phyloP scores from a whole-genome alignment of 1,140 invertebrate genomes.

The Grapholita molesta region DNA sequence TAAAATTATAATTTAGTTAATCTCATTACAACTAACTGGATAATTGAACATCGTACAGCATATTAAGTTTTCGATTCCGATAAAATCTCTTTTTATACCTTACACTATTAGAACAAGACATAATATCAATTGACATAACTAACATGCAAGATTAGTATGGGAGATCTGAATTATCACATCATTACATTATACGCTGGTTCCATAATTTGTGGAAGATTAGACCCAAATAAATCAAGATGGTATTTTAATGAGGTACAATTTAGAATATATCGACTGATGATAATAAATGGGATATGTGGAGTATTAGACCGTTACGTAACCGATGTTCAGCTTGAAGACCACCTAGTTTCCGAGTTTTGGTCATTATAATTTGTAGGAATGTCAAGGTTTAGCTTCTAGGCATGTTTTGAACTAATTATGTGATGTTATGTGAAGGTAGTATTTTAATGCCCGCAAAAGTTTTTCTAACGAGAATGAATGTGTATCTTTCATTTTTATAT shows the following conservation, averaged over 20 bases:
- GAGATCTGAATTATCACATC: slow-evolving; percentile 2
- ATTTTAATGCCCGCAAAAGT: not conserved
- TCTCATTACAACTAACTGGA: not conserved
- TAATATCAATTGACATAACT: not conserved
- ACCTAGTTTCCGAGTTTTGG: not conserved
- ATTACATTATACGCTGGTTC: not conserved
- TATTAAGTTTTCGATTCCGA: not conserved
- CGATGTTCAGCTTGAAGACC: not conserved
- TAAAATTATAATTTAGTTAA: not conserved
- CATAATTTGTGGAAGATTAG: not conserved
- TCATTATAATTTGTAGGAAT: not conserved
- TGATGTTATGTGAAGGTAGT: not conserved
- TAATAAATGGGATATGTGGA: slow-evolving; percentile 29
- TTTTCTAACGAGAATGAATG: not conserved
- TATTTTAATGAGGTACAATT: slow-evolving; percentile 25
- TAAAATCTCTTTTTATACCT: not conserved
- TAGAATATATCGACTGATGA: slow-evolving; percentile 33
- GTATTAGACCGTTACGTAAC: not conserved
- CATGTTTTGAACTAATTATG: not conserved
- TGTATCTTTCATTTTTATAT: no score
- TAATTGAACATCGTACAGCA: not conserved
- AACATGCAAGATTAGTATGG: not conserved
- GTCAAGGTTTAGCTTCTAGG: not conserved
- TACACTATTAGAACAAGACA: not conserved
- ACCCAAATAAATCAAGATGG: slow-evolving; percentile 2